Percentiles rank a stretch among this genome's conserved stretches.
Conservation (phyloP, 1,140 invertebrate species). For the Chironomus striatipennis region DNA sequence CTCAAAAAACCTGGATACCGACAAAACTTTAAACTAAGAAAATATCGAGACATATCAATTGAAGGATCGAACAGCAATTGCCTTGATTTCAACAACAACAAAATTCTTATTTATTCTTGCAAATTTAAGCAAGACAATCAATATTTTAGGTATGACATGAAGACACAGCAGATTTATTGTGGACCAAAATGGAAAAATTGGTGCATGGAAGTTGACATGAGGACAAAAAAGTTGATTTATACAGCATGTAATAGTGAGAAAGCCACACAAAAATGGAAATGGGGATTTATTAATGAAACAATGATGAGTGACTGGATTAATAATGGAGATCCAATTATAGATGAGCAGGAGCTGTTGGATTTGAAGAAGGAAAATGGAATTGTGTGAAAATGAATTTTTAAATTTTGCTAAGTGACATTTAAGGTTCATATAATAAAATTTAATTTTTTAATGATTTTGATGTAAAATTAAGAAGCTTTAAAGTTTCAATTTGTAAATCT, state of each 20-base stretch:
- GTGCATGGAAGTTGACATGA: neutral
- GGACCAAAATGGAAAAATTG: neutral
- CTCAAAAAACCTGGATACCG: slow-evolving; percentile 30
- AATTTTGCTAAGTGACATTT: too few relatives aligned
- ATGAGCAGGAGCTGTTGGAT: neutral
- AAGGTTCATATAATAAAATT: too few relatives aligned
- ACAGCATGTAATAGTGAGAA: neutral
- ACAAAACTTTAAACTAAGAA: slow-evolving; percentile 41
- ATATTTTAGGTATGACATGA: neutral
- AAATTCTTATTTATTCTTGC: neutral
- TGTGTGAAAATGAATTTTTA: too few relatives aligned
- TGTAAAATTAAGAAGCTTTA: too few relatives aligned
- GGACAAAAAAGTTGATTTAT: neutral
- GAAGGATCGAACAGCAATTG: slow-evolving; percentile 39
- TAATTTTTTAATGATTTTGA: too few relatives aligned
- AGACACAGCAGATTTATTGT: neutral
- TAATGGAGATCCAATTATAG: neutral
- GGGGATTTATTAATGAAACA: neutral
- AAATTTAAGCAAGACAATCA: neutral
- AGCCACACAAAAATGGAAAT: slow-evolving; percentile 7
- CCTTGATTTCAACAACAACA: neutral
- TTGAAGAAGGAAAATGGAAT: neutral
- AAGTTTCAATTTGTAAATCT: too few relatives aligned
- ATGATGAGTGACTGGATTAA: neutral
- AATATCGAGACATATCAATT: slow-evolving; percentile 64